A percentile compares a stretch with the other conserved stretches of the same genome.
phyloP scores from a whole-genome alignment of 2,113 vertebrate genomes.

The Ranitomeya imitator region DNA sequence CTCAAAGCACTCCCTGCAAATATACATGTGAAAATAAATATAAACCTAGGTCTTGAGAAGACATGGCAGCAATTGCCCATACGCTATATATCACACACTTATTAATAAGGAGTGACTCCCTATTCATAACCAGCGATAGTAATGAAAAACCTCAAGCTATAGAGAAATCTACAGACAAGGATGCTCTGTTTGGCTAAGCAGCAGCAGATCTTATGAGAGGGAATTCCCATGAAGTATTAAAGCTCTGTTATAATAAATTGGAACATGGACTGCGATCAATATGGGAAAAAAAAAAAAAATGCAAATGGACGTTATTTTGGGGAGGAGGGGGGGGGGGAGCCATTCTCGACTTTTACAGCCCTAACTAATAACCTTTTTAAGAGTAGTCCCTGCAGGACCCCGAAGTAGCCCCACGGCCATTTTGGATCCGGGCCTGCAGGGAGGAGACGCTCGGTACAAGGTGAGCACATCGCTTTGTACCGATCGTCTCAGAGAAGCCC shows the following conservation, averaged over 20 bases:
- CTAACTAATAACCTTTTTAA: too few relatives aligned
- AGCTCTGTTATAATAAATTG: background rate
- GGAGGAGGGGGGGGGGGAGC: too few relatives aligned
- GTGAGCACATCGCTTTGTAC: too few relatives aligned
- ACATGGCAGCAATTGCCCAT: slow-evolving; percentile 32
- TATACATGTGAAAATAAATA: background rate
- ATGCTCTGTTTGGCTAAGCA: slow-evolving; percentile 28
- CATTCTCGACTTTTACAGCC: too few relatives aligned
- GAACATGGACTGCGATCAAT: background rate
- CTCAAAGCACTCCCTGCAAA: background rate
- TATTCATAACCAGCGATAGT: background rate
- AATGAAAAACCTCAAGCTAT: slow-evolving; percentile 2
- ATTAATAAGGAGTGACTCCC: slow-evolving; percentile 18
- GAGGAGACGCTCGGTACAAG: too few relatives aligned
- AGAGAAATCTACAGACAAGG: slow-evolving; percentile 25
- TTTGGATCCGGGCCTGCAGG: too few relatives aligned
- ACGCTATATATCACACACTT: background rate
- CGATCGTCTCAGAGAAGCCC: too few relatives aligned
- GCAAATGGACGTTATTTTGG: background rate
- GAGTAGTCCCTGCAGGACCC: too few relatives aligned
- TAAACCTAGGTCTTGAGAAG: background rate
- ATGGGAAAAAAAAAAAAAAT: background rate
- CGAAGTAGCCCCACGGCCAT: too few relatives aligned
- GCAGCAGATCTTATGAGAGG: slow-evolving; percentile 21
- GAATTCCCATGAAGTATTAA: slow-evolving; percentile 26